Evolutionary conservation across 2,888 invertebrate genomes (phyloP).

Genomic region (Alloscopus bannaensis): DNA sequence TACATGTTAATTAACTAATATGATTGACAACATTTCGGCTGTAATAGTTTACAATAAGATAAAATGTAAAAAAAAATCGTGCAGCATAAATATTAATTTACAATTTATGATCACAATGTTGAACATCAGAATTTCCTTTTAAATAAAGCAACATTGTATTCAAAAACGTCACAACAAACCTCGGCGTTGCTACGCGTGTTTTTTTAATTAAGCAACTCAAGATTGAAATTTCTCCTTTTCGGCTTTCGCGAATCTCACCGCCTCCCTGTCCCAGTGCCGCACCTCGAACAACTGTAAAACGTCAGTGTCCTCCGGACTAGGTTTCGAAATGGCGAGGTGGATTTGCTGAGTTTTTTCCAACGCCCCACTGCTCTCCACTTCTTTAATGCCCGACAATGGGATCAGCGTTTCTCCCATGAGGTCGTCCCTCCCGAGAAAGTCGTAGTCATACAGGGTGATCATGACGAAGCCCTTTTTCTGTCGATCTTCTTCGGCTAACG

Average conservation of each 20-base stretch:
- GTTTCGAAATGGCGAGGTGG: conserved; percentile 46
- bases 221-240: conserved; percentile 61
- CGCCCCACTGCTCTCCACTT: neutral
- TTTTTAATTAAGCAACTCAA: too few relatives aligned
- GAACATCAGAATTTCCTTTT: too few relatives aligned
- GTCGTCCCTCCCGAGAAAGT: conserved; percentile 53
- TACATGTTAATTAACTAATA: too few relatives aligned
- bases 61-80: too few relatives aligned
- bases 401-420: conserved; percentile 57
- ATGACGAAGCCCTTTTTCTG: conserved; percentile 28
- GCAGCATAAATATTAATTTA: too few relatives aligned
- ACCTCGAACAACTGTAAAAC: conserved; percentile 75
- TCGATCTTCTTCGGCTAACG: conserved; percentile 21
- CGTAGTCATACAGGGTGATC: conserved; percentile 52
- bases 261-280: conserved; percentile 75
- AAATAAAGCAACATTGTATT: too few relatives aligned
- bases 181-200: too few relatives aligned
- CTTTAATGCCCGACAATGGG: conserved; percentile 6
- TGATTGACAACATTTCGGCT: too few relatives aligned
- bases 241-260: conserved; percentile 76
- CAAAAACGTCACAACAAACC: too few relatives aligned
- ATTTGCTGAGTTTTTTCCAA: conserved; percentile 23
- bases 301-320: conserved; percentile 57
- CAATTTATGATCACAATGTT: too few relatives aligned
- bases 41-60: too few relatives aligned